Conservation (phyloP, 2,113 vertebrate genomes). For the Ramphastos sulfuratus region DNA sequence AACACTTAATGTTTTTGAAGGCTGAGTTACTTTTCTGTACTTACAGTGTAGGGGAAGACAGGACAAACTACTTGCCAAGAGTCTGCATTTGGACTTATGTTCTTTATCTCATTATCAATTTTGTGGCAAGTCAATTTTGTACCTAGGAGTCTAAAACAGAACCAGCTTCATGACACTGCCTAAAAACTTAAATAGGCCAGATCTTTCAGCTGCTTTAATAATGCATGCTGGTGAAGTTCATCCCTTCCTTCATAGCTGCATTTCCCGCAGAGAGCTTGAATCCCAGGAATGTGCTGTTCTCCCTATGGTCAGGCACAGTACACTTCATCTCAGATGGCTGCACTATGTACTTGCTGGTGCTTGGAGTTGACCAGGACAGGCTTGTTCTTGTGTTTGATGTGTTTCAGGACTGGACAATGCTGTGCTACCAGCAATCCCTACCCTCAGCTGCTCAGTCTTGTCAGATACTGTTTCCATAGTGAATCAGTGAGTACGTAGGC, state of each 20-base stretch:
- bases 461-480: not conserved
- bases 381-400: not conserved
- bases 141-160: not conserved
- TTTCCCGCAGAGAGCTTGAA: not conserved
- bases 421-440: not conserved
- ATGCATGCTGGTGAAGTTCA: not conserved
- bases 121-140: not conserved
- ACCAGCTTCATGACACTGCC: not conserved
- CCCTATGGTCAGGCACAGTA: not conserved
- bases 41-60: not conserved
- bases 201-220: not conserved
- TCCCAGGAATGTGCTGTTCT: not conserved
- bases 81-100: not conserved
- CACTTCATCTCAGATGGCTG: not conserved
- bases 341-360: not conserved
- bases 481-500: not conserved
- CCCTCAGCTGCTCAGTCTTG: accelerated
- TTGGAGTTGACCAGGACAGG: not conserved
- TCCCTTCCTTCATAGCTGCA: not conserved
- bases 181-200: not conserved
- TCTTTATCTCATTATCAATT: not conserved
- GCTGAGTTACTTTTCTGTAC: not conserved
- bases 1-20: not conserved
- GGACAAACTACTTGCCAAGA: not conserved
- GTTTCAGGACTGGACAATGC: not conserved